A percentile compares a stretch with the other conserved stretches of the same genome.
phyloP scores from a whole-genome alignment of 2,888 invertebrate genomes.

The Cynaeus angustus region DNA sequence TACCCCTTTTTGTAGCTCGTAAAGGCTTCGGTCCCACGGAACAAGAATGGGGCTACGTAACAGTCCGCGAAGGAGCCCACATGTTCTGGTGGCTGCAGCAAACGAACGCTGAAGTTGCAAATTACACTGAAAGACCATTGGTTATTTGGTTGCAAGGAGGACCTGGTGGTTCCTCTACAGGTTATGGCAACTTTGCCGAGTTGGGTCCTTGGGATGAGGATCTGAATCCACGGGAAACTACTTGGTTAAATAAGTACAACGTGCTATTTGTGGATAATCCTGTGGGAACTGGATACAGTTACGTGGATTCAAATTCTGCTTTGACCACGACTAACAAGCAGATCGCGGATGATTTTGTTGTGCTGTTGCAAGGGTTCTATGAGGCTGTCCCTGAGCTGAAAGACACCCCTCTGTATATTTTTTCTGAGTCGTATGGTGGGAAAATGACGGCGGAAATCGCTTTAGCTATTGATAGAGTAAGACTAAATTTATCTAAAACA shows the following conservation, averaged over 20 bases:
- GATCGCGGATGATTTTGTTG: conserved; percentile 85
- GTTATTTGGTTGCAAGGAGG: conserved; percentile 93
- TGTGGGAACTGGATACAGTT: conserved; percentile 91
- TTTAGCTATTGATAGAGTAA: conserved; percentile 74
- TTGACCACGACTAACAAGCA: conserved; percentile 76
- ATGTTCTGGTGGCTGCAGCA: conserved; percentile 87
- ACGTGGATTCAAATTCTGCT: conserved; percentile 73
- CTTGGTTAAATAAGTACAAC: conserved; percentile 77
- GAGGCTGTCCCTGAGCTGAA: conserved; percentile 81
- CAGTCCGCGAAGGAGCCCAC: conserved; percentile 80
- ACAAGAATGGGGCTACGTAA: conserved; percentile 82
- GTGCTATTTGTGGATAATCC: conserved; percentile 93
- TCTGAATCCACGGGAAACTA: conserved; percentile 72
- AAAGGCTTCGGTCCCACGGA: conserved; percentile 74
- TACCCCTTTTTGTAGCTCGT: conserved; percentile 18
- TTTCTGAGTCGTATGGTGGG: conserved; percentile 93
- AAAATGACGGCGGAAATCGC: conserved; percentile 94
- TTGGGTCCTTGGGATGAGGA: conserved; percentile 60
- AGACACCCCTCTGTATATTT: conserved; percentile 85
- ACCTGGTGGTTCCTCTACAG: conserved; percentile 76
- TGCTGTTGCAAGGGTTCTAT: conserved; percentile 82
- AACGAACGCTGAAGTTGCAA: conserved; percentile 75
- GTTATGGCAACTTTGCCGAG: conserved; percentile 84
- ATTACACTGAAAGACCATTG: conserved; percentile 80
- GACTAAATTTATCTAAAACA: too few species aligned